Conservation (phyloP, 2,113 vertebrate species). For the Pardalotus punctatus region DNA sequence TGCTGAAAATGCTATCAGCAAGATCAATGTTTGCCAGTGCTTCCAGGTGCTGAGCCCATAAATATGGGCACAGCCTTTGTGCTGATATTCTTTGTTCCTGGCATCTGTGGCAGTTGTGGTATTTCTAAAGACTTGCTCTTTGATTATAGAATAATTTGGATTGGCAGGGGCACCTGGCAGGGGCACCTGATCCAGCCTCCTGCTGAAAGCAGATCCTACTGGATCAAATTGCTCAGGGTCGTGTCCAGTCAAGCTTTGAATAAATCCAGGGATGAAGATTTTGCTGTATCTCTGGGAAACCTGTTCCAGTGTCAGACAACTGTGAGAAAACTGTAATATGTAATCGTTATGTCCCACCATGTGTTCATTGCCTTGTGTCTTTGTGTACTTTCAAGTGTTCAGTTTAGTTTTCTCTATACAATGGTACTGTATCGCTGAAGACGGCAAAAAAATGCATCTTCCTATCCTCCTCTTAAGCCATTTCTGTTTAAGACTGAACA, state of each 20-base stretch:
- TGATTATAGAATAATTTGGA: neutral
- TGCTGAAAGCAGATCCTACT: neutral
- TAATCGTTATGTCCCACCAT: rapidly evolving
- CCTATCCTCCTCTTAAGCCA: neutral
- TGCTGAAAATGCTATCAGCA: neutral
- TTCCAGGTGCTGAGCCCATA: neutral
- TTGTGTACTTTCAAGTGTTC: neutral
- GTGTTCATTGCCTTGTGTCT: neutral
- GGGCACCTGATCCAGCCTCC: neutral
- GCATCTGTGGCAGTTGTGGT: neutral
- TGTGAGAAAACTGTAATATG: neutral
- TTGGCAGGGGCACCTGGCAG: neutral
- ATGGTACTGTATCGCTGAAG: neutral
- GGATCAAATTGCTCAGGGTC: neutral
- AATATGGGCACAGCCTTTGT: neutral
- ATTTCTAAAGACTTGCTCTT: neutral
- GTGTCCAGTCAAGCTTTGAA: neutral
- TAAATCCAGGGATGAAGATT: neutral
- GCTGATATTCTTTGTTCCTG: neutral
- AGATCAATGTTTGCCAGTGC: neutral
- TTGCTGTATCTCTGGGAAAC: neutral
- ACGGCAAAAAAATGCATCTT: neutral
- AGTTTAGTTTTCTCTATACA: neutral
- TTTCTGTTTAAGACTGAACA: neutral
- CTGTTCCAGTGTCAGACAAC: neutral